phyloP scores from a whole-genome alignment of 2,888 invertebrate genomes.

The Leptinotarsa haldemani region DNA sequence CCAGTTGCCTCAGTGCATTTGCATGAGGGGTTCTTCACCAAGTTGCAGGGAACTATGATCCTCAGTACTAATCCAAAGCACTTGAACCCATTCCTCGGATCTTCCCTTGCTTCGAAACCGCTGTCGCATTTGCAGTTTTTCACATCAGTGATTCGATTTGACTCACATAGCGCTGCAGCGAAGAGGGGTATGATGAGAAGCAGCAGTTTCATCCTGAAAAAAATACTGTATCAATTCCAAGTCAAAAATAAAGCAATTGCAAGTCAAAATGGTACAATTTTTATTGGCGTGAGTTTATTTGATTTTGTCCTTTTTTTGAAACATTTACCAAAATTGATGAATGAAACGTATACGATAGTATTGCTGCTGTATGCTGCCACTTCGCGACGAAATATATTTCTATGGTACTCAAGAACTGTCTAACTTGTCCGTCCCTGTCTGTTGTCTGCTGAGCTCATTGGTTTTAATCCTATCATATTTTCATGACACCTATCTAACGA shows the following conservation, averaged over 20 bases:
- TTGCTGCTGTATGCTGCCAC: too few relatives aligned
- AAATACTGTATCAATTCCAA: not conserved
- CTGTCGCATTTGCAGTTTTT: slow-evolving; percentile 37
- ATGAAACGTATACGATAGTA: too few relatives aligned
- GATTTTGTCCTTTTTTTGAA: too few relatives aligned
- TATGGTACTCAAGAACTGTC: too few relatives aligned
- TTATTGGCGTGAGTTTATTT: too few relatives aligned
- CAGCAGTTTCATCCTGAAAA: not conserved
- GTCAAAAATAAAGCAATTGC: not conserved
- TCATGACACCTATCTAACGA: too few relatives aligned
- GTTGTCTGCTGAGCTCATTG: too few relatives aligned
- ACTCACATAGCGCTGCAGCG: not conserved
- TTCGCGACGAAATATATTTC: too few relatives aligned
- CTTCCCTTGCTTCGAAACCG: slow-evolving; percentile 27
- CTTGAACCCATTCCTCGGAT: slow-evolving; percentile 27
- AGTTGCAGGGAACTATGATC: slow-evolving; percentile 33
- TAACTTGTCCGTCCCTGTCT: too few relatives aligned
- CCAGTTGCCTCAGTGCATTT: slow-evolving; percentile 35
- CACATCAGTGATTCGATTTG: slow-evolving; percentile 24
- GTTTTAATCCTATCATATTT: too few relatives aligned
- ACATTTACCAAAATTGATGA: too few relatives aligned
- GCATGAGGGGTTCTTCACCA: slow-evolving; percentile 33
- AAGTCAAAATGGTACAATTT: too few relatives aligned
- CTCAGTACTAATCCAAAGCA: slow-evolving; percentile 38
- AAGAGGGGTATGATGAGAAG: not conserved